A percentile compares a stretch with the other conserved stretches of the same genome.
Evolutionary conservation across 1,140 invertebrate genomes (phyloP).

Genomic region (Zaprionus lachaisei): DNA sequence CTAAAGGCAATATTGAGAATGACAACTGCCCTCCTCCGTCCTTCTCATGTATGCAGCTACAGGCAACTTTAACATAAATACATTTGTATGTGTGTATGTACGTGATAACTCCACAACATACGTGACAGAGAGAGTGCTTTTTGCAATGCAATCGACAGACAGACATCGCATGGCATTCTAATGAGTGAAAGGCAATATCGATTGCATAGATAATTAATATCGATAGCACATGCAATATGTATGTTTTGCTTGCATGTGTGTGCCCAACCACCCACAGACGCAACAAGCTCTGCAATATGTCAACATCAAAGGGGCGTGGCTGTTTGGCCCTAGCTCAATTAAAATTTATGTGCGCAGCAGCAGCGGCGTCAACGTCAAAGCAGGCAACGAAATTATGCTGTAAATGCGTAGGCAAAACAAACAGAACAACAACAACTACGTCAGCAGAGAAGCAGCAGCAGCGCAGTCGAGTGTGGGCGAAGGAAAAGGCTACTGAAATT

Average conservation of each 20-base stretch:
- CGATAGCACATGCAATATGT: neutral
- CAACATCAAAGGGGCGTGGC: constrained; percentile 35
- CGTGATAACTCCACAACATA: neutral
- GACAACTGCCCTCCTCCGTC: no score
- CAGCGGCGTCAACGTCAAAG: constrained; percentile 13
- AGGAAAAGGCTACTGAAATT: constrained; percentile 32
- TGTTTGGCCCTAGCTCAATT: constrained; percentile 43
- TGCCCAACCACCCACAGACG: constrained; percentile 16
- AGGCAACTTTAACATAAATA: no score
- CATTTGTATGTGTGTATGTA: neutral
- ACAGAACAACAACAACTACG: neutral
- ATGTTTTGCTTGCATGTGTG: neutral
- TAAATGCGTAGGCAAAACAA: constrained; percentile 11
- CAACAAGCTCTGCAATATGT: constrained; percentile 51
- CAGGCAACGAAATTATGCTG: constrained; percentile 14
- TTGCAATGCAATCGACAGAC: neutral
- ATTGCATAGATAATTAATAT: constrained; percentile 5
- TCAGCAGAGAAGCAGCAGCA: constrained; percentile 7
- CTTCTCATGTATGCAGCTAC: neutral
- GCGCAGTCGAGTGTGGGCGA: neutral
- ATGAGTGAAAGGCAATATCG: neutral
- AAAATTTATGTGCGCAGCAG: constrained; percentile 42
- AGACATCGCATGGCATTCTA: neutral
- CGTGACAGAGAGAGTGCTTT: neutral
- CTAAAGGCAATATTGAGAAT: neutral